Conservation (phyloP, 1,140 invertebrate genomes). For the Halyomorpha halys region DNA sequence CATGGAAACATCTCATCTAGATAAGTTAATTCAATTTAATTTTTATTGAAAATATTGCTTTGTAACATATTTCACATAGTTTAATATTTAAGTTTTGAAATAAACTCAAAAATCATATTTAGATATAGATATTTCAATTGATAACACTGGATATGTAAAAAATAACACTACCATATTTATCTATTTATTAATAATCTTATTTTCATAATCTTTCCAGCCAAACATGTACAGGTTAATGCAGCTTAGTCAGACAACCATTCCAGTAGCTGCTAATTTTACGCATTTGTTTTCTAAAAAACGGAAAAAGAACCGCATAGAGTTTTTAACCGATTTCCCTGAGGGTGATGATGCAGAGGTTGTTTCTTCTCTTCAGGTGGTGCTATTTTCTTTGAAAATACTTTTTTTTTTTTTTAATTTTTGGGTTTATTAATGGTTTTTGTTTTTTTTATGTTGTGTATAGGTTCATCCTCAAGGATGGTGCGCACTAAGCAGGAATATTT, state of each 20-base stretch:
- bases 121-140: too few species aligned
- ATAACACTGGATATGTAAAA: too few species aligned
- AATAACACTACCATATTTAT: too few species aligned
- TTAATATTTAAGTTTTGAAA: too few species aligned
- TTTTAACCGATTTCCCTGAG: slow-evolving; percentile 78
- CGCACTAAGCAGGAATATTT: slow-evolving; percentile 76
- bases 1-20: too few species aligned
- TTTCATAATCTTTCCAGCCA: slow-evolving; percentile 47
- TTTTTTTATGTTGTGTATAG: slow-evolving; percentile 33
- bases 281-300: slow-evolving; percentile 64
- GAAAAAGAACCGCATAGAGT: slow-evolving; percentile 73
- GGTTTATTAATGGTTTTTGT: not conserved
- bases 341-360: slow-evolving; percentile 81
- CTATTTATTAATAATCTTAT: not conserved
- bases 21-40: too few species aligned
- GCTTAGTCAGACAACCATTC: slow-evolving; percentile 65
- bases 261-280: slow-evolving; percentile 63
- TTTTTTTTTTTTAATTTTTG: not conserved
- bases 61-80: too few species aligned
- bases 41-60: too few species aligned
- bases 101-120: too few species aligned
- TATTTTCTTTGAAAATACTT: not conserved
- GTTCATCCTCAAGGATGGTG: slow-evolving; percentile 88
- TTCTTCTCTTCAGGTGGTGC: slow-evolving; percentile 62
- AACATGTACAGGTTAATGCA: slow-evolving; percentile 85